Evolutionary conservation across 2,888 invertebrate genomes (phyloP).

Genomic region (Erebia ligea): DNA sequence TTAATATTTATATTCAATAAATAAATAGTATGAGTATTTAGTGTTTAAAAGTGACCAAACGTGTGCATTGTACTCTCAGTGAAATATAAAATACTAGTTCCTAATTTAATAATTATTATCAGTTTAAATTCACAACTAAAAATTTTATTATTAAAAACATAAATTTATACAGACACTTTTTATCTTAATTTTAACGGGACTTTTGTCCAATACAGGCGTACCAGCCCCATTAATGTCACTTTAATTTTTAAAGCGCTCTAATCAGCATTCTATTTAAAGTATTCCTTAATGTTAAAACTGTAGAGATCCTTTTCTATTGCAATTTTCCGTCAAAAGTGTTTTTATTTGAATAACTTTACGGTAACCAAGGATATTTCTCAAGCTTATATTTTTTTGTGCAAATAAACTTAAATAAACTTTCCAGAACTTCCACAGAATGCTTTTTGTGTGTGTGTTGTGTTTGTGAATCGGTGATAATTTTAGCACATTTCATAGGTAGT

Average conservation of each 20-base stretch:
- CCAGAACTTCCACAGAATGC: too few species aligned
- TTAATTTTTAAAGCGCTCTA: too few species aligned
- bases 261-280: background rate
- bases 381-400: background rate
- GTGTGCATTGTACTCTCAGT: background rate
- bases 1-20: background rate
- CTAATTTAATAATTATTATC: background rate
- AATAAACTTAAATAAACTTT: background rate
- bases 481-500: too few species aligned
- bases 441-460: background rate
- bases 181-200: too few species aligned
- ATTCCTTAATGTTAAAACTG: background rate
- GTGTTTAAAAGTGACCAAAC: background rate
- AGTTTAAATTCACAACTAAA: background rate
- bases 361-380: background rate
- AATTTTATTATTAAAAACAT: background rate
- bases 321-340: conserved; percentile 3
- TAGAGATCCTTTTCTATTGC: background rate
- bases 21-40: background rate
- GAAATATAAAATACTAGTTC: background rate
- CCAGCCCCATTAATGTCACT: background rate
- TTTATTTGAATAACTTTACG: background rate
- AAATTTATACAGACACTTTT: background rate
- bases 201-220: too few species aligned
- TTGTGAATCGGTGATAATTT: background rate